Evolutionary conservation across 2,797 vertebrate genomes (phyloP).

Genomic region (Columba guinea): DNA sequence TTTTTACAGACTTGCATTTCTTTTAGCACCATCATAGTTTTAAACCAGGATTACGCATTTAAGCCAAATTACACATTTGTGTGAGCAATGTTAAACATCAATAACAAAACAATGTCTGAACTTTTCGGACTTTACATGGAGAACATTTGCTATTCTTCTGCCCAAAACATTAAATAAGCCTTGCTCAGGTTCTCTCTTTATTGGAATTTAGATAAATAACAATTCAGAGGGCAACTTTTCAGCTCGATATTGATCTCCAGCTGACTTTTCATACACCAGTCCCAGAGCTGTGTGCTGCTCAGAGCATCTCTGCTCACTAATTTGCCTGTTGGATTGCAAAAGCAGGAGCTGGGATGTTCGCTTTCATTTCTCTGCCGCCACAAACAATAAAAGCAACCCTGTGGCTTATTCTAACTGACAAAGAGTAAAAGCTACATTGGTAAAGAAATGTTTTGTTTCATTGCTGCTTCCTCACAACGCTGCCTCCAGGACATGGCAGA

Average conservation of each 20-base stretch:
- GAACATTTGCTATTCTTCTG: neutral
- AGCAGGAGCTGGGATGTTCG: neutral
- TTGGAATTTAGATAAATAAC: neutral
- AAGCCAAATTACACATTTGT: neutral
- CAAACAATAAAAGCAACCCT: neutral
- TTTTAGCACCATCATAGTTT: neutral
- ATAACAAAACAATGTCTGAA: neutral
- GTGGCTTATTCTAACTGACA: neutral
- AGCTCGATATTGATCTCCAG: neutral
- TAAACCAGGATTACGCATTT: neutral
- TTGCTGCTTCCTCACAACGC: neutral
- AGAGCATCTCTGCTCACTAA: neutral
- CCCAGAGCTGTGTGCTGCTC: neutral
- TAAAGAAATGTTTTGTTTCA: neutral
- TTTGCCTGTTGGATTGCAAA: neutral
- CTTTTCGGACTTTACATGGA: neutral
- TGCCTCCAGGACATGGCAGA: neutral
- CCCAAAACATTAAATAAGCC: neutral
- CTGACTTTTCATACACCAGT: neutral
- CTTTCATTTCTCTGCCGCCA: constrained; percentile 24
- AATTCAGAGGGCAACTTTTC: neutral
- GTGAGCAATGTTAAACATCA: neutral
- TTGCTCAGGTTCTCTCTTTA: neutral
- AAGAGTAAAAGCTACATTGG: neutral
- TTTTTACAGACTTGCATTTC: neutral